Evolutionary conservation across 2,113 vertebrate species (phyloP), one percentile per base, ranked within the genome.

Genomic region (Bombycilla garrulus): DNA sequence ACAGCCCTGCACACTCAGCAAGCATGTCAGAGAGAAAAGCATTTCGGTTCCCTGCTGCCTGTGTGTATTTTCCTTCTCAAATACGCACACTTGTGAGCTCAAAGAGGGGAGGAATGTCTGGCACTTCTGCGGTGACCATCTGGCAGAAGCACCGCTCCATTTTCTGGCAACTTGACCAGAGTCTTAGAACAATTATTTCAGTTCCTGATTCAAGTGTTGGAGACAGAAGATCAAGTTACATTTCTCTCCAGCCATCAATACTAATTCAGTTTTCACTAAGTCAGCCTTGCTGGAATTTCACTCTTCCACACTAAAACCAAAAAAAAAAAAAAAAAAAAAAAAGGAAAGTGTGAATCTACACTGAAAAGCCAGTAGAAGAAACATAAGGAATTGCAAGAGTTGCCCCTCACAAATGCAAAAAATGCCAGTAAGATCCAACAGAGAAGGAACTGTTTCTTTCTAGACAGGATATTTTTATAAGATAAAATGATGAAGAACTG

Each of bases 251-350:
- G 79, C 86, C 92, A 95, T 91, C 92, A 96, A 66, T 85, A 94
- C 65, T 93, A 94, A 97, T 93, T 72, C 93, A 91, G 71, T 95
- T 97, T 93, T 96, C 93, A 94, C 93, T 97, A 96, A 96, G 89
- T 95, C 91, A 96, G 82, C 80, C 81, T 92, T 93, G 85, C 54
- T 95, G 95, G 91, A 96, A 96, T 97, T 96, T 96, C 73, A 88
- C 76, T 93, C 82, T 97, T 94, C 84, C 73, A 90, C 36, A 65
- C 57, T 74, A 45, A 90, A 93, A 85, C 17, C 17, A 54, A 47
- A 22, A 13, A 38, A 24, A 22, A 42, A 6, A 4, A 8, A 9
- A 36, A 60, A 11, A 16, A 11, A n/a, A 12, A 19, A 14, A 94
- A 79, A 66, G 4, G 6, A 64, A 95, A 95, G 84, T 72, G 76